A percentile compares a stretch with the other conserved stretches of the same genome.
These are phyloP conservation scores for Peromyscus eremicus DNA, from an alignment of 2,797 vertebrate species.

Conservation along the genomic window DNA sequence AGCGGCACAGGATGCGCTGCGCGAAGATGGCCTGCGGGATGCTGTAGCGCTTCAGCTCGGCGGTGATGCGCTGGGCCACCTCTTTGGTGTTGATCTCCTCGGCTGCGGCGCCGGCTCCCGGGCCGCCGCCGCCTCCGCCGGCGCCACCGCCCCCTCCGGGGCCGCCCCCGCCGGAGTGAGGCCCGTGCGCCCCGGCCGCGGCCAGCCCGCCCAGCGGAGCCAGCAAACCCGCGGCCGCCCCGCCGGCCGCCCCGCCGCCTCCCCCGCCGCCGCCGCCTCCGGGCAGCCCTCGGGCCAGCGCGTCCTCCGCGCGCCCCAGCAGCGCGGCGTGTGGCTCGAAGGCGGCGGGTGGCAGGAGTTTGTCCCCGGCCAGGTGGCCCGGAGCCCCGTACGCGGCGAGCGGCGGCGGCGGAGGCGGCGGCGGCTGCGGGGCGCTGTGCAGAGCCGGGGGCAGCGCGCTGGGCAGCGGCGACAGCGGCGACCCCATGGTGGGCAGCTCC, in stretches of 20 bases:
- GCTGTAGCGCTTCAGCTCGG: constrained; percentile 99
- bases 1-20: constrained; percentile 98
- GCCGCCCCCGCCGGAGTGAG: constrained; percentile 90
- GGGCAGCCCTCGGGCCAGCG: constrained; percentile 93
- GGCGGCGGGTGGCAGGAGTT: constrained; percentile 95
- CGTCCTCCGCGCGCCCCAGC: constrained; percentile 95
- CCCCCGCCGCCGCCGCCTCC: constrained; percentile 93
- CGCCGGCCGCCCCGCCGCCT: constrained; percentile 90
- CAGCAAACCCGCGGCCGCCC: constrained; percentile 92
- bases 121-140: constrained; percentile 89
- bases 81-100: constrained; percentile 99
- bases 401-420: constrained; percentile 89
- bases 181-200: constrained; percentile 88
- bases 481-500: constrained; percentile 96
- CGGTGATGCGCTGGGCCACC: constrained; percentile 98
- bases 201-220: constrained; percentile 94
- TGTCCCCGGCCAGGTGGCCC: constrained; percentile 95
- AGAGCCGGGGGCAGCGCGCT: constrained; percentile 95
- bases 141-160: constrained; percentile 87
- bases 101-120: constrained; percentile 92
- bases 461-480: constrained; percentile 94
- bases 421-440: constrained; percentile 90
- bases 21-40: constrained; percentile 99
- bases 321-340: constrained; percentile 97
- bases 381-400: constrained; percentile 95